A percentile compares a stretch with the other conserved stretches of the same genome.
These are phyloP conservation scores for Eucidaris tribuloides DNA, from an alignment of 35 echinoderm and acorn worm genomes.

Conservation along the genomic window DNA sequence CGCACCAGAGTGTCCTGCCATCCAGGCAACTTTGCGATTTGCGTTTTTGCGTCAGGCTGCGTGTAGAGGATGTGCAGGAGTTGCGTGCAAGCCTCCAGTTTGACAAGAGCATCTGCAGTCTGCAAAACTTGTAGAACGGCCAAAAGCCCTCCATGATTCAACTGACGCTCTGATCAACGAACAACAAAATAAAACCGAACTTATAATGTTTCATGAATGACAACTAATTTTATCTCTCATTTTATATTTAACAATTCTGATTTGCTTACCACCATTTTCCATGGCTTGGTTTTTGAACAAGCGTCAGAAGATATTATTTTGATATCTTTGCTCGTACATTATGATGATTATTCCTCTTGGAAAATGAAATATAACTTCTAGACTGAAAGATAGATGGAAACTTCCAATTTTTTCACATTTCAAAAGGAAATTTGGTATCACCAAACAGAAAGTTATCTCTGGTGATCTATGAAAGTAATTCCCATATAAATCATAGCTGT, in stretches of 20 bases:
- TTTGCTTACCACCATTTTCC: too few relatives aligned
- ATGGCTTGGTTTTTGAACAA: too few relatives aligned
- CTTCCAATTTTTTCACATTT: too few relatives aligned
- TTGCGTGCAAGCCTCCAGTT: slow-evolving; percentile 77
- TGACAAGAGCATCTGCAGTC: slow-evolving; percentile 54
- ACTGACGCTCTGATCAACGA: slow-evolving; percentile 73
- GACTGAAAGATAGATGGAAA: too few relatives aligned
- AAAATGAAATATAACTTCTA: too few relatives aligned
- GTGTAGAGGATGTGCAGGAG: slow-evolving; percentile 85
- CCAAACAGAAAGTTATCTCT: too few relatives aligned
- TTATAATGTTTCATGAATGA: background rate
- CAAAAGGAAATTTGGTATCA: too few relatives aligned
- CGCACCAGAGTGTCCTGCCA: slow-evolving; percentile 88
- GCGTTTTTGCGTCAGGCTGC: slow-evolving; percentile 24
- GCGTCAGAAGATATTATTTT: too few relatives aligned
- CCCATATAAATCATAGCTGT: too few relatives aligned
- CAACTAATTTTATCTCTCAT: background rate
- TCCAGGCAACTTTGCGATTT: slow-evolving; percentile 72
- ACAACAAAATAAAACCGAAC: slow-evolving; percentile 1
- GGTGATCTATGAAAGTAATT: too few relatives aligned
- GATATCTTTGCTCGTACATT: too few relatives aligned
- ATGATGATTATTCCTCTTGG: too few relatives aligned
- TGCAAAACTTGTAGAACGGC: slow-evolving; percentile 80
- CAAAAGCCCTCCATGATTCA: slow-evolving; percentile 73
- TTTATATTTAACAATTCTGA: background rate